A percentile compares a stretch with the other conserved stretches of the same genome.
phyloP scores from a whole-genome alignment of 2,888 invertebrate genomes.

The Cantharis flavilabris region DNA sequence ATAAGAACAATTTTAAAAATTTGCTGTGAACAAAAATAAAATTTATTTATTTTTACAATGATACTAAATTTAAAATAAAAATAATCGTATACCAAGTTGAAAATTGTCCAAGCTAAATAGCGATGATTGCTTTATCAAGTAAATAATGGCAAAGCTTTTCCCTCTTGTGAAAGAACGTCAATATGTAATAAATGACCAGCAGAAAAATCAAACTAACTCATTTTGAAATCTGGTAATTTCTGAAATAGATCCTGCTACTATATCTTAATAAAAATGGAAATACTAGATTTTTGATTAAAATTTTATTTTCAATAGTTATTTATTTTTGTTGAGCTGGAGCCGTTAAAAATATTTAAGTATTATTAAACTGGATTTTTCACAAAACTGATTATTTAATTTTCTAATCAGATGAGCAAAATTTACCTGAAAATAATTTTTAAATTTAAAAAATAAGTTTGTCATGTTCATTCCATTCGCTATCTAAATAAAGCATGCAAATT shows the following conservation, averaged over 20 bases:
- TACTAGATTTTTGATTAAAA: not conserved
- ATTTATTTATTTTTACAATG: not conserved
- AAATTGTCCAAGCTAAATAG: not conserved
- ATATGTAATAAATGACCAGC: not conserved
- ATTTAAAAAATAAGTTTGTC: not conserved
- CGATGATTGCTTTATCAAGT: not conserved
- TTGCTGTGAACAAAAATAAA: not conserved
- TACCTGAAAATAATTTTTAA: not conserved
- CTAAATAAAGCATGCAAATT: not conserved
- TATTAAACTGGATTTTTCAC: not conserved
- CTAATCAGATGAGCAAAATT: not conserved
- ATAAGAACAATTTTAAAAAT: not conserved
- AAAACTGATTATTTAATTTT: not conserved
- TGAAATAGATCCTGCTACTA: not conserved
- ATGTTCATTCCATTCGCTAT: not conserved
- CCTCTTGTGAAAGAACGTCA: not conserved
- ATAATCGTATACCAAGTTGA: not conserved
- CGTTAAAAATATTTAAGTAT: not conserved
- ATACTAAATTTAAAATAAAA: not conserved
- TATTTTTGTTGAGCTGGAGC: not conserved
- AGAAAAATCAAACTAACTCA: not conserved
- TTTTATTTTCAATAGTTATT: not conserved
- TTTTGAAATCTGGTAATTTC: not conserved
- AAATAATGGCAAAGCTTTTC: not conserved
- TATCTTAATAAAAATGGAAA: not conserved